A percentile compares a stretch with the other conserved stretches of the same genome.
phyloP scores from a whole-genome alignment of 2,888 invertebrate genomes.

The Eledone cirrhosa region DNA sequence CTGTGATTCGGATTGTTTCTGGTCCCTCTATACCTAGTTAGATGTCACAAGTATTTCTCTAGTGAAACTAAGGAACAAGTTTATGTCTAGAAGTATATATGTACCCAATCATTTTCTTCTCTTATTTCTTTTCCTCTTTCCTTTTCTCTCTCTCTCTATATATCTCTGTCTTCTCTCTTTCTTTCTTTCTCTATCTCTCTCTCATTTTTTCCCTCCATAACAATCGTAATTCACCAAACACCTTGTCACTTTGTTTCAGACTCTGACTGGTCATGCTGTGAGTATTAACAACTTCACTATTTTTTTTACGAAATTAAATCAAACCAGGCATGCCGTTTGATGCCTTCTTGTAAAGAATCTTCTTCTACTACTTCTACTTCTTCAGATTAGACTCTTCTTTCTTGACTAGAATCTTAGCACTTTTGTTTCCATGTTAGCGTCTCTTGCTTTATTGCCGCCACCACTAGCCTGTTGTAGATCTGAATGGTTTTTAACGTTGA shows the following conservation, averaged over 20 bases:
- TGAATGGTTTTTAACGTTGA: too few relatives aligned
- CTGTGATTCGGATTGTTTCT: neutral
- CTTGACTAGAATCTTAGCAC: too few relatives aligned
- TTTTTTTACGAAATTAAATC: neutral
- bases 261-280: conserved; percentile 25
- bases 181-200: neutral
- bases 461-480: too few relatives aligned
- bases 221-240: conserved; percentile 21
- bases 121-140: neutral
- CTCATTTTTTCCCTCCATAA: neutral
- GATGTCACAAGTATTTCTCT: neutral
- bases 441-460: too few relatives aligned
- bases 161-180: neutral
- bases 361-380: too few relatives aligned
- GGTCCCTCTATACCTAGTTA: neutral
- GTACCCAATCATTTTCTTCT: conserved; percentile 3
- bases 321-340: too few relatives aligned
- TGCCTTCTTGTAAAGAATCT: too few relatives aligned
- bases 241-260: conserved; percentile 27
- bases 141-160: neutral
- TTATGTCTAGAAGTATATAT: neutral
- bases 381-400: too few relatives aligned
- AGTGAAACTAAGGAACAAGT: too few relatives aligned
- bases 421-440: too few relatives aligned
- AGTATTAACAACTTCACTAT: conserved; percentile 24